phyloP scores from a whole-genome alignment of 2,113 vertebrate genomes.

The Girardinichthys multiradiatus region DNA sequence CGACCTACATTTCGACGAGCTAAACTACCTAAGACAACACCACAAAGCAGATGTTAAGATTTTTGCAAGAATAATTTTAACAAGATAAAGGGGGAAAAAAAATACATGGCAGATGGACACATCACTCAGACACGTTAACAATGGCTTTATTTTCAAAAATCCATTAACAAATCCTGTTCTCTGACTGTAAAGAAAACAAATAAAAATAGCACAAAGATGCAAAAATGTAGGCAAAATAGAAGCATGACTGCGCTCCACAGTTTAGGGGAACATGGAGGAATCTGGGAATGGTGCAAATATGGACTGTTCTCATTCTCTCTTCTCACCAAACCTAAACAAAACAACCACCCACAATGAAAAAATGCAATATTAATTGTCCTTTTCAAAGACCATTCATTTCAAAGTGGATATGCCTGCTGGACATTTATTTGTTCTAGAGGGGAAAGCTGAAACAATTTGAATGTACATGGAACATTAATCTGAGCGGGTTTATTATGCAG shows the following conservation, averaged over 20 bases:
- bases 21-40: slow-evolving; percentile 83
- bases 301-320: not conserved
- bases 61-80: not conserved
- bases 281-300: slow-evolving; percentile 2
- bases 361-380: not conserved
- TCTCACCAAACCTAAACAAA: not conserved
- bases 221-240: slow-evolving; percentile 4
- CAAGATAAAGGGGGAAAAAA: not conserved
- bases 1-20: slow-evolving; percentile 86
- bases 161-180: not conserved
- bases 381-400: not conserved
- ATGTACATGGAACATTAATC: too few species aligned
- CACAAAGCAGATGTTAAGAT: slow-evolving; percentile 9
- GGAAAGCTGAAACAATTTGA: not conserved
- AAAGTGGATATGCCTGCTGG: not conserved
- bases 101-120: not conserved
- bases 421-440: too few species aligned
- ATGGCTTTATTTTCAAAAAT: not conserved
- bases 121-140: not conserved
- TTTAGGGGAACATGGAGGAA: slow-evolving; percentile 5
- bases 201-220: slow-evolving; percentile 4
- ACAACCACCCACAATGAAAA: not conserved
- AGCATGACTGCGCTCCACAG: not conserved
- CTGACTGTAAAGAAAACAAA: not conserved
- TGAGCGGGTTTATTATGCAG: too few species aligned